Evolutionary conservation across 2,888 invertebrate genomes (phyloP), one percentile per base, ranked within the genome.

Genomic region (Acrobasis repandana): DNA sequence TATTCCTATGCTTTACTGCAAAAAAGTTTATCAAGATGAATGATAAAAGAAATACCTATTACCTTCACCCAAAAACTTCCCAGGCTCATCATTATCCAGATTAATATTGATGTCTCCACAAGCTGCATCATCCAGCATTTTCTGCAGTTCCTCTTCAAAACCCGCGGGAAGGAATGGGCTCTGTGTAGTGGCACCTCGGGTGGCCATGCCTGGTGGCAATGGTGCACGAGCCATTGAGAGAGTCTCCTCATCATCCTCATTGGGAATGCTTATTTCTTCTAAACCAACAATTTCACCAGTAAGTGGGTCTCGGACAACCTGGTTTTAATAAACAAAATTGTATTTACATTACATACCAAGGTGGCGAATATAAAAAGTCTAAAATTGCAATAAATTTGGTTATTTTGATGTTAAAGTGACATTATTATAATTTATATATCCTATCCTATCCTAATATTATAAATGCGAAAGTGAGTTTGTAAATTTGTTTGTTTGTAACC

Each of bases 81-180:
- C 92, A 56, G 83, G 82, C 60, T 85, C 86, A 68, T 87, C 80
- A 76, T 81, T 83, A 11, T 86, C 85, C 38, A 86, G 59, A 66
- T 90, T 91, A 57, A 93, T 82, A 64, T 85, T 81, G 36, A 92
- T 84, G 56, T 88, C 85, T 20, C 79, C 82, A 64, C 82, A 78
- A 2, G 86, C 68, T 3, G 83, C 80, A 52, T 83, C 79, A 56
- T 87, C 79, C 15, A 91, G 77, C 63, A 93, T 84, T 68, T 92
- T 90, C 16, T 88, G 86, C 0, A 91, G 69, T 61, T 94, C 93
- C 56, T 94, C 90, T 65, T 94, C 93, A 80, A 97, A 96, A 2
- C 97, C 96, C 54, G 97, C 98, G 0, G 98, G 98, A 93, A 97
- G 95, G 81, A 98, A 98, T 0, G 97, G 97, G 77, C 95, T 95